Percentiles rank a stretch among this genome's conserved stretches.
These are phyloP conservation scores for Drosophila pachea DNA, from an alignment of 1,140 invertebrate species.

Conservation along the genomic window DNA sequence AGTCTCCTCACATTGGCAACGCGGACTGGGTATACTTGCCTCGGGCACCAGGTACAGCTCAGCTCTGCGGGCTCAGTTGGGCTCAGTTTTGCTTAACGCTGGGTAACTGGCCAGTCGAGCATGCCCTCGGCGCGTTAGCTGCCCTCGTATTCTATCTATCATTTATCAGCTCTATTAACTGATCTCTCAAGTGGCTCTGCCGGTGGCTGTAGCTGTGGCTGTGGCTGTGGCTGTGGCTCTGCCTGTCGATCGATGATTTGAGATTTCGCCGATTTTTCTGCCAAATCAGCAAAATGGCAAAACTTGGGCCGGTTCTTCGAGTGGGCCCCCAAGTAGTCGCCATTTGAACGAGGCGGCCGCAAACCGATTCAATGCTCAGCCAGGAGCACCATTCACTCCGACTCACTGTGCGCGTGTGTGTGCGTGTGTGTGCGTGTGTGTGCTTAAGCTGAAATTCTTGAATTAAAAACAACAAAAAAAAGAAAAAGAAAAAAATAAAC, in stretches of 20 bases:
- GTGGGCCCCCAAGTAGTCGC: slow-evolving; percentile 34
- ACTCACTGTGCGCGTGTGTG: slow-evolving; percentile 1
- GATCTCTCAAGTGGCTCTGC: slow-evolving; percentile 55
- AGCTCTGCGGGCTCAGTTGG: too few relatives aligned
- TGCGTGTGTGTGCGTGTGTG: slow-evolving; percentile 13
- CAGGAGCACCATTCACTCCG: slow-evolving; percentile 15
- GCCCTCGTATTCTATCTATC: slow-evolving; percentile 70
- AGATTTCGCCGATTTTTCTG: slow-evolving; percentile 38
- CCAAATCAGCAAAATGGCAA: slow-evolving; percentile 40
- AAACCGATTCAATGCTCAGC: slow-evolving; percentile 26
- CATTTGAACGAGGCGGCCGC: slow-evolving; percentile 18
- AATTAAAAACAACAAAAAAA: slow-evolving; percentile 42
- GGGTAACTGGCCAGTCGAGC: too few relatives aligned
- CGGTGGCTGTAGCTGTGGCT: slow-evolving; percentile 1
- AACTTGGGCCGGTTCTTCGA: slow-evolving; percentile 41
- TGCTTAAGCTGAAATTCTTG: slow-evolving; percentile 44
- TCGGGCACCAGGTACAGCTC: too few relatives aligned
- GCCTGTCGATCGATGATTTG: slow-evolving; percentile 43
- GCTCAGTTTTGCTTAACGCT: too few relatives aligned
- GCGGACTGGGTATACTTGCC: too few relatives aligned
- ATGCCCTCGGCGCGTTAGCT: too few relatives aligned
- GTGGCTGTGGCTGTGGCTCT: slow-evolving; percentile 2
- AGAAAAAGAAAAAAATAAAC: slow-evolving; percentile 36
- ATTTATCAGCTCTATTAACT: slow-evolving; percentile 75
- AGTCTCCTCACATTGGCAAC: slow-evolving; percentile 6